Percentiles rank a stretch among this genome's conserved stretches.
These are phyloP conservation scores for Nephrotoma guestfalica DNA, from an alignment of 2,888 invertebrate species.

Conservation along the genomic window DNA sequence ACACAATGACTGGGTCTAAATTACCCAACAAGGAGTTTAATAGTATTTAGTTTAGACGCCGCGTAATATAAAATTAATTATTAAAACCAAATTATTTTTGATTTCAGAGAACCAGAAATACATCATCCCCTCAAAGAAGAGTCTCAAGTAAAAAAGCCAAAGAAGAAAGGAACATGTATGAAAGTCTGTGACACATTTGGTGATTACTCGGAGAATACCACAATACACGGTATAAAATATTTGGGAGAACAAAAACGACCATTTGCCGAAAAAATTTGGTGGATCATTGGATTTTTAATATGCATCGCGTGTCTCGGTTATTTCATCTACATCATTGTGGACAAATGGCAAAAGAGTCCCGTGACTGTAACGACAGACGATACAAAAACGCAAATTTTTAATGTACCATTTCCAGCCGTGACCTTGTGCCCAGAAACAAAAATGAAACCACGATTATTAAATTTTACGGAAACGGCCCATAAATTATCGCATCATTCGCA, in stretches of 20 bases:
- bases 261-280: neutral
- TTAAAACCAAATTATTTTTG: neutral
- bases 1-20: too few species aligned
- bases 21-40: too few species aligned
- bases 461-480: neutral
- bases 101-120: neutral
- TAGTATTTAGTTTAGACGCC: too few species aligned
- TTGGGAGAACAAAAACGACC: neutral
- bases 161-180: neutral
- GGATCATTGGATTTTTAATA: neutral
- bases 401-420: neutral
- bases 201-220: neutral
- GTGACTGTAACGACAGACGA: neutral
- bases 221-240: neutral
- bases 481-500: neutral
- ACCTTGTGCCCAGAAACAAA: neutral
- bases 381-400: neutral
- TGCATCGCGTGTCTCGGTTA: neutral
- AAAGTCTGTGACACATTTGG: neutral
- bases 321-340: neutral
- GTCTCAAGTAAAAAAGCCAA: neutral
- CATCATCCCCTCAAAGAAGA: neutral
- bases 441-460: neutral
- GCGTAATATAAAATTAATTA: neutral
- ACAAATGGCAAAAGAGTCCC: neutral